Percentiles rank a stretch among this genome's conserved stretches.
Evolutionary conservation across 2,888 invertebrate genomes (phyloP).

Genomic region (Reticulitermes lucifugus): DNA sequence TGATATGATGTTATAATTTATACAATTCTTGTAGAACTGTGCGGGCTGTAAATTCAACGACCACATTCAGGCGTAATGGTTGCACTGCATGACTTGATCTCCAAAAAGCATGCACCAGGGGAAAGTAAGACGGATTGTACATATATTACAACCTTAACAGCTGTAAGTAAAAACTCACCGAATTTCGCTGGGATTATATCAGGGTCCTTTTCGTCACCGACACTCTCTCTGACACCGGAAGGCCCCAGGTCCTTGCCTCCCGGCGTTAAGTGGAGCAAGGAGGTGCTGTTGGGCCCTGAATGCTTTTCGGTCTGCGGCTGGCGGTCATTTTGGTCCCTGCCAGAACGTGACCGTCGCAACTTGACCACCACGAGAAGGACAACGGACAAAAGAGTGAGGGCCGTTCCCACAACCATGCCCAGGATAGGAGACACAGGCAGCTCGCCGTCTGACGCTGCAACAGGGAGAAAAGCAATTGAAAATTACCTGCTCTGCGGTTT

Average conservation of each 20-base stretch:
- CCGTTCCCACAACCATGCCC: slow-evolving; percentile 68
- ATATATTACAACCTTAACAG: background rate
- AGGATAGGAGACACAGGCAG: slow-evolving; percentile 68
- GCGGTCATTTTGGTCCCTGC: slow-evolving; percentile 57
- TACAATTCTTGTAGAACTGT: too few species aligned
- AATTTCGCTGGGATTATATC: slow-evolving; percentile 82
- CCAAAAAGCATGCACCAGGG: too few species aligned
- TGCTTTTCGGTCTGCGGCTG: slow-evolving; percentile 60
- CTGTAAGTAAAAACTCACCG: slow-evolving; percentile 65
- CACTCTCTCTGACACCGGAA: slow-evolving; percentile 21
- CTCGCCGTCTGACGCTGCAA: slow-evolving; percentile 68
- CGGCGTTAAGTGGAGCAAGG: slow-evolving; percentile 59
- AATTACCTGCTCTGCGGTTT: too few species aligned
- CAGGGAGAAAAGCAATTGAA: background rate
- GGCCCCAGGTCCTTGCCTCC: slow-evolving; percentile 24
- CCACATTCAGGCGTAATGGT: too few species aligned
- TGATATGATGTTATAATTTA: too few species aligned
- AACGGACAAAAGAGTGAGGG: slow-evolving; percentile 67
- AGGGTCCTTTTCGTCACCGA: slow-evolving; percentile 72
- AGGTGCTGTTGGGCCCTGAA: slow-evolving; percentile 59
- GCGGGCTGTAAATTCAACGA: too few species aligned
- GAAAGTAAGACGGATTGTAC: background rate
- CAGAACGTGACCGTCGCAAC: slow-evolving; percentile 61
- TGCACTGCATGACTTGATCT: too few species aligned
- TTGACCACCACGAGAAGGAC: slow-evolving; percentile 66